Evolutionary conservation across 2,888 invertebrate species (phyloP), one percentile per base, ranked within the genome.

Genomic region (Hecatera dysodea): DNA sequence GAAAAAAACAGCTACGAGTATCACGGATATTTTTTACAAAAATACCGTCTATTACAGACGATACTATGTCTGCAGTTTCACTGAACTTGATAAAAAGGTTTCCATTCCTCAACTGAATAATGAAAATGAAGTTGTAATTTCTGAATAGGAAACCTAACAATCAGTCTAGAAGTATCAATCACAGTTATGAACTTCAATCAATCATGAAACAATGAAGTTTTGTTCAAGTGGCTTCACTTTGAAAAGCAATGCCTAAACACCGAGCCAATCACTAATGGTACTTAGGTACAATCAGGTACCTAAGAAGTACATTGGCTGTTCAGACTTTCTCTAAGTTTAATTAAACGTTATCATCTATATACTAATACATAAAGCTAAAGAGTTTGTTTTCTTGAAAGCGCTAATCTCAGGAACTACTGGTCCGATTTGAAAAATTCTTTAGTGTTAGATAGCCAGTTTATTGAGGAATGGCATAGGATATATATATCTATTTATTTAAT

Each of bases 201-300:
- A 80, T 80, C 80, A 75, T 62, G 4, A 19, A 50, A 74, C 72
- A 72, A 72, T 39, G n/a, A 29, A 42, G 52, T 52, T 66, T 59
- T 62, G 53, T 68, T 62, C 12, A 33, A n/a, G 48, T 44, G 53
- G 50, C 8, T 61, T 60, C 27, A 29, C 24, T 59, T 62, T 46
- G 61, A 60, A 62, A 69, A 48, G 56, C 15, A 22, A 48, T 19
- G 36, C 19, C 33, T 62, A 46, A 57, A 65, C 48, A 67, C 77
- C 57, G 22, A 72, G 60, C 67, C 76, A 80, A 81, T 80, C 50
- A 74, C 55, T 78, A 86, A 80, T 82, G 73, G 71, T 70, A 67
- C 70, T 69, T 53, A 64, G n/a, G 71, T 59, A 75, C 42, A 72
- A 44, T 48, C 33, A 3, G 17, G 53, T 46, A 74, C 56, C n/a